These are phyloP conservation scores for Lamprologus speciosus DNA, from an alignment of 2,113 vertebrate species.

Conservation along the genomic window DNA sequence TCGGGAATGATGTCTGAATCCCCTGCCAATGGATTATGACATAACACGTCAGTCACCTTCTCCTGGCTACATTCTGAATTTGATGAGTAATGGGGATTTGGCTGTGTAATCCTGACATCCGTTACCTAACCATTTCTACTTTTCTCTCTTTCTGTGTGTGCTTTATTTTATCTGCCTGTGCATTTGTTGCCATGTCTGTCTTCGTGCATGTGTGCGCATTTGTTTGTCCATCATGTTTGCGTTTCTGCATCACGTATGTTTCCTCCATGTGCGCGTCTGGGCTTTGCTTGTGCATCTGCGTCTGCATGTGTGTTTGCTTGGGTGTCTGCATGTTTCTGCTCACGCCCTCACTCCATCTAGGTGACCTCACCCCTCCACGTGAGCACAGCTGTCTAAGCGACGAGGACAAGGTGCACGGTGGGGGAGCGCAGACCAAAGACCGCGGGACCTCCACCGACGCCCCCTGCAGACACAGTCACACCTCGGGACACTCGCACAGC, in stretches of 20 bases:
- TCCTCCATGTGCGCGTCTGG: background rate
- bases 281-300: background rate
- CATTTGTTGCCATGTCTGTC: background rate
- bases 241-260: background rate
- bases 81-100: conserved; percentile 46
- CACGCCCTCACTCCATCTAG: conserved; percentile 48
- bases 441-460: conserved; percentile 89
- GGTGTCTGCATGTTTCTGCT: background rate
- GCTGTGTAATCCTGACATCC: conserved; percentile 34
- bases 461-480: conserved; percentile 76
- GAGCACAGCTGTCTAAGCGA: conserved; percentile 95
- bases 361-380: conserved; percentile 82
- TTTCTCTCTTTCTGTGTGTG: background rate
- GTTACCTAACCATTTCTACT: conserved; percentile 48
- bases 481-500: conserved; percentile 71
- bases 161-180: background rate
- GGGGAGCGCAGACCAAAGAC: conserved; percentile 84
- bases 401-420: conserved; percentile 80
- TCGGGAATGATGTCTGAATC: background rate
- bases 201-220: background rate
- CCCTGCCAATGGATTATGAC: conserved; percentile 47
- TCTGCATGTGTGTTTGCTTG: background rate
- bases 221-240: background rate
- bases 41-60: conserved; percentile 21
- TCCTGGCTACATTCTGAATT: background rate